Base-by-base conservation (phyloP, 2,797 vertebrate species). In the Gorsachius magnificus region DNA sequence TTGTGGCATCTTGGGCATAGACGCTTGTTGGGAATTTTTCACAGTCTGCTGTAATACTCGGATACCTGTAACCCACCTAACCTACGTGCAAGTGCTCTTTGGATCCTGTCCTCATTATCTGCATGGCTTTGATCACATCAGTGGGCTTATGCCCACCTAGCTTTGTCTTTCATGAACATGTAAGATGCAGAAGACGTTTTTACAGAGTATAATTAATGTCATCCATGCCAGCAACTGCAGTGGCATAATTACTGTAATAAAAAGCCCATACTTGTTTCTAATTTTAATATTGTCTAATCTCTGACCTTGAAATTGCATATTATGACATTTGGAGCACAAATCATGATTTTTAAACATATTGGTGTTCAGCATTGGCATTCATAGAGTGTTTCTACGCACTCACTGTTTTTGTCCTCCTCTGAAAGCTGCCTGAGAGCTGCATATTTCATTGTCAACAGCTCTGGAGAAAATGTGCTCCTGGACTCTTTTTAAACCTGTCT, bases 171-270 rank as follows among this genome's bases (percentile, higher is more conserved):
- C 54, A 64, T 14, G n/a, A 91, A 28, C 9, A 38, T 0, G 1
- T 61, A 48, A 87, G 24, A 54, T 12, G 57, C 3, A 71, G 87
- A 78, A 71, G 82, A 87, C 35, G 24, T 61, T 92, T 94, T 85
- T 71, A 41, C 20, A 74, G 38, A 77, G 48, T 83, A 25, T 82
- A 94, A 93, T 88, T 92, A 93, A 89, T 64, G 87, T 78, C 87
- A 95, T 16, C 41, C 50, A 43, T 78, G 57, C 17, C 65, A 89
- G 64, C 65, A 95, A 92, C 31, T 57, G 53, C 38, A 57, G 64
- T 54, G 41, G 41, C 36, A 80, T 94, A 95, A 96, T 95, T 95
- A 85, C 68, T 69, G 68, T 72, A 91, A 92, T 91, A 96, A 87
- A 92, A 89, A 21, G 35, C 33, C n/a, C 25, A 13, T 87, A 46